phyloP scores from a whole-genome alignment of 2,888 invertebrate genomes.

The Philaethria dido region DNA sequence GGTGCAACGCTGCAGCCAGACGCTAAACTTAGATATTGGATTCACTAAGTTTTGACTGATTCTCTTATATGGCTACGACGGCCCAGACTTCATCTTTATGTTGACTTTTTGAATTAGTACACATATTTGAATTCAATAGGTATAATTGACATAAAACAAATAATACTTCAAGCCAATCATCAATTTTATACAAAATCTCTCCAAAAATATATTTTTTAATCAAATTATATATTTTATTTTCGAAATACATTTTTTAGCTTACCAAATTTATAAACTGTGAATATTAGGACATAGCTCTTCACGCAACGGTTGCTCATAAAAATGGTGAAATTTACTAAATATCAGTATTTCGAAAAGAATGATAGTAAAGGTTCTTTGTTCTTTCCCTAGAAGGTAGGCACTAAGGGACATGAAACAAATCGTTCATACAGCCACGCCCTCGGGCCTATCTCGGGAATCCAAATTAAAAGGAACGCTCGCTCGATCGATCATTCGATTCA shows the following conservation, averaged over 20 bases:
- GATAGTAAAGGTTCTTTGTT: slow-evolving; percentile 41
- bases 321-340: slow-evolving; percentile 2
- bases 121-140: no score
- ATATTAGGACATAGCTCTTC: neutral
- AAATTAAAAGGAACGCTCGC: slow-evolving; percentile 82
- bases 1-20: slow-evolving; percentile 68
- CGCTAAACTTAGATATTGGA: slow-evolving; percentile 78
- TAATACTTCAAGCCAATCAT: neutral
- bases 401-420: slow-evolving; percentile 80
- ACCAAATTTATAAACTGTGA: neutral
- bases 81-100: neutral
- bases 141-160: neutral
- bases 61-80: slow-evolving; percentile 45
- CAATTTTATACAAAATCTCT: no score
- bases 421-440: slow-evolving; percentile 78
- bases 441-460: slow-evolving; percentile 75
- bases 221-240: no score
- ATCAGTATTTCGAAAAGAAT: slow-evolving; percentile 27
- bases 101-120: neutral
- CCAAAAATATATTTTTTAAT: no score
- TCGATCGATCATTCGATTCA: slow-evolving; percentile 81
- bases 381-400: slow-evolving; percentile 54
- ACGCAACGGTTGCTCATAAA: neutral
- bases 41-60: slow-evolving; percentile 77
- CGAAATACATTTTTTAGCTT: neutral